Evolutionary conservation across 2,113 vertebrate genomes (phyloP).

Genomic region (Tachysurus fulvidraco): DNA sequence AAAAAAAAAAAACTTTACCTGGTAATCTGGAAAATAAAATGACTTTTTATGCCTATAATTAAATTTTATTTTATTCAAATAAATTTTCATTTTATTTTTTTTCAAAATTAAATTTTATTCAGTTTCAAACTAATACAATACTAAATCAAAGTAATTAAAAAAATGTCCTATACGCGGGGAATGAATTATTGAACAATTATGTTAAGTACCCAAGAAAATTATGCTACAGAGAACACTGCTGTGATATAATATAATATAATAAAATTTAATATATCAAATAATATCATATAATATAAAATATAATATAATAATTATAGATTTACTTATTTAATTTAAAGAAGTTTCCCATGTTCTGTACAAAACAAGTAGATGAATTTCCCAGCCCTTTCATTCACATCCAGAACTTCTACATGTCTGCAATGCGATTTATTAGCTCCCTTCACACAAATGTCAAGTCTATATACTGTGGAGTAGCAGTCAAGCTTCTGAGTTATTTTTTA

Average conservation of each 20-base stretch:
- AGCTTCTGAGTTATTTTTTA: slow-evolving; percentile 41
- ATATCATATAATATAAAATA: too few species aligned
- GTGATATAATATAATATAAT: background rate
- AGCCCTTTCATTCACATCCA: slow-evolving; percentile 30
- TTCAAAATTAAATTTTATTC: background rate
- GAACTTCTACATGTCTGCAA: background rate
- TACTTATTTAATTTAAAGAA: background rate
- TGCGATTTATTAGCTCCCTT: slow-evolving; percentile 48
- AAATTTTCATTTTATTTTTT: background rate
- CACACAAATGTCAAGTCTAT: slow-evolving; percentile 52
- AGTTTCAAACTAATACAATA: too few species aligned
- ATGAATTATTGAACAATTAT: too few species aligned
- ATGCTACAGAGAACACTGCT: background rate
- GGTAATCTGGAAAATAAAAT: background rate
- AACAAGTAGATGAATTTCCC: slow-evolving; percentile 20
- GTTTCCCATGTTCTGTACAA: too few species aligned
- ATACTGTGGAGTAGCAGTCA: slow-evolving; percentile 23
- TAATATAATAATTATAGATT: too few species aligned
- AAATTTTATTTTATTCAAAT: background rate
- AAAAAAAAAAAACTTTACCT: background rate
- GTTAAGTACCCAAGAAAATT: background rate
- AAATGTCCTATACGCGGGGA: too few species aligned
- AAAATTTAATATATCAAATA: too few species aligned
- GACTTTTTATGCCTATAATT: background rate
- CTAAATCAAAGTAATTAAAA: too few species aligned